Conservation (phyloP, 2,888 invertebrate genomes). For the Leucania comma region DNA sequence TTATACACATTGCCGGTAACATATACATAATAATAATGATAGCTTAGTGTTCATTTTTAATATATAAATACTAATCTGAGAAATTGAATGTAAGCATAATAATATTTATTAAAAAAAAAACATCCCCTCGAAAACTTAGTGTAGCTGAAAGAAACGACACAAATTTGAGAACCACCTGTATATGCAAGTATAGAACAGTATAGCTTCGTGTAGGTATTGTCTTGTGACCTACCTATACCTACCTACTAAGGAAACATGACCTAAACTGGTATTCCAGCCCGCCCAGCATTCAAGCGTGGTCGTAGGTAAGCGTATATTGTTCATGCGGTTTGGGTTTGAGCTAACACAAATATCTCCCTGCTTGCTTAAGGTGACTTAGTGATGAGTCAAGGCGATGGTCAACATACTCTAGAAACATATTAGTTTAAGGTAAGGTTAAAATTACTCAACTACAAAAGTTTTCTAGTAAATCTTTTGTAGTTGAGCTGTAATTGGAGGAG, state of each 20-base stretch:
- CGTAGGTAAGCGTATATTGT: slow-evolving; percentile 16
- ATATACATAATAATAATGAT: no score
- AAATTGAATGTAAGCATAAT: no score
- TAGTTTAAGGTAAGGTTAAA: not conserved
- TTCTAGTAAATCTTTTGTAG: not conserved
- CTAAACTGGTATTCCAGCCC: slow-evolving; percentile 13
- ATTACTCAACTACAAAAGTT: no score
- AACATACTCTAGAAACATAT: not conserved
- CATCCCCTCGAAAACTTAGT: no score
- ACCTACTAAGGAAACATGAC: slow-evolving; percentile 5
- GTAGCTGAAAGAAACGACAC: no score
- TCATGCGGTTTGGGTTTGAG: slow-evolving; percentile 10
- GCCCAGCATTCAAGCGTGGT: slow-evolving; percentile 13
- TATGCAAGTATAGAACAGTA: not conserved
- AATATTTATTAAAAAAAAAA: no score
- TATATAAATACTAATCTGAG: no score
- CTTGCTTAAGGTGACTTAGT: not conserved
- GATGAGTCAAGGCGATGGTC: not conserved
- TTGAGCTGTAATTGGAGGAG: no score
- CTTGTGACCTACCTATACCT: not conserved
- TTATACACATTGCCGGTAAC: no score
- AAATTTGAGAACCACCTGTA: slow-evolving; percentile 2
- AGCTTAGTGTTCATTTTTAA: no score
- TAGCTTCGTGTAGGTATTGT: slow-evolving; percentile 14
- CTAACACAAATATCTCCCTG: slow-evolving; percentile 33